These are phyloP conservation scores for Polyergus mexicanus DNA, from an alignment of 1,140 invertebrate genomes.

Conservation along the genomic window DNA sequence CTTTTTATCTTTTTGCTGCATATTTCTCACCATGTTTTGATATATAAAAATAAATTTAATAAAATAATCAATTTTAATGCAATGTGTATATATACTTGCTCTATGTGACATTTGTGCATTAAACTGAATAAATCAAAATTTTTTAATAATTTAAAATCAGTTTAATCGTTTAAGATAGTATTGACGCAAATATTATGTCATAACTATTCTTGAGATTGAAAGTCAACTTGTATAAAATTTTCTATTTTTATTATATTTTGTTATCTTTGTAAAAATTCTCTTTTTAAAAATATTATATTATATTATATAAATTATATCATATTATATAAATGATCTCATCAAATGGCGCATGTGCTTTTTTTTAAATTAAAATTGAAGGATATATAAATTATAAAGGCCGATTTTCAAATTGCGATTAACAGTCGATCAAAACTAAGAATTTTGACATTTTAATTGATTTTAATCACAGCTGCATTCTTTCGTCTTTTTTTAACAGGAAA, in stretches of 20 bases:
- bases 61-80: background rate
- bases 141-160: background rate
- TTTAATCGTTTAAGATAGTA: background rate
- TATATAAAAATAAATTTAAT: background rate
- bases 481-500: slow-evolving; percentile 57
- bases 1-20: slow-evolving; percentile 1
- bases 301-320: no score
- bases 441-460: background rate
- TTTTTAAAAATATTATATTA: no score
- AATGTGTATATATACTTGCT: no score
- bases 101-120: background rate
- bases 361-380: no score
- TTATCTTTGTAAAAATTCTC: background rate
- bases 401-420: no score
- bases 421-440: no score
- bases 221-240: background rate
- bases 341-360: no score
- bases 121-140: background rate
- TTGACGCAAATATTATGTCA: background rate
- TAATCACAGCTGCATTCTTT: background rate
- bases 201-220: background rate
- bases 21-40: background rate
- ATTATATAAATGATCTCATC: no score
- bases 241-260: background rate
- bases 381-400: no score